phyloP scores from a whole-genome alignment of 2,888 invertebrate genomes.

The Xylota segnis region DNA sequence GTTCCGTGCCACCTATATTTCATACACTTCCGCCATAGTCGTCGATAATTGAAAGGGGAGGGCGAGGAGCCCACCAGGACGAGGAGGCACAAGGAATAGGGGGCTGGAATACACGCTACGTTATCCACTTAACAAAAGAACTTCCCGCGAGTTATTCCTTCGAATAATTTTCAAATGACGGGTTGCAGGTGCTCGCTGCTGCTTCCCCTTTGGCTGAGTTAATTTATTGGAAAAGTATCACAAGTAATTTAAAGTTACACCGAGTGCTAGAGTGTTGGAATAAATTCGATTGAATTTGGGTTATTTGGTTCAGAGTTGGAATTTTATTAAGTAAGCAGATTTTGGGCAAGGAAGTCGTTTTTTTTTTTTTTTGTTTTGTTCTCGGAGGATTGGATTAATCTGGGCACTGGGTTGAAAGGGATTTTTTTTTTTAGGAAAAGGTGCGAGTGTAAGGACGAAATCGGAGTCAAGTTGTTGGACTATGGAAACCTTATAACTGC shows the following conservation, averaged over 20 bases:
- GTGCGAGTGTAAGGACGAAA: no score
- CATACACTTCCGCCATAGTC: conserved; percentile 64
- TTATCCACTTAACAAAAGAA: conserved; percentile 74
- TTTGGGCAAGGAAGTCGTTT: not conserved
- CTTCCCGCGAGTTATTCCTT: conserved; percentile 71
- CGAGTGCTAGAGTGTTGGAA: conserved; percentile 65
- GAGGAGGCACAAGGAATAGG: conserved; percentile 17
- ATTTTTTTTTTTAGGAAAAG: not conserved
- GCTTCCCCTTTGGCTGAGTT: conserved; percentile 40
- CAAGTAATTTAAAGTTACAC: conserved; percentile 76
- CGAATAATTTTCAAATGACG: conserved; percentile 73
- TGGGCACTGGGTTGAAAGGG: not conserved
- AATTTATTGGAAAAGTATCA: conserved; percentile 77
- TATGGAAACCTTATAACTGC: no score
- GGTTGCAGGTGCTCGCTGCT: conserved; percentile 68
- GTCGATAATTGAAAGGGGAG: conserved; percentile 70
- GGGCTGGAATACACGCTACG: conserved; percentile 54
- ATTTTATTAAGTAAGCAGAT: conserved; percentile 46
- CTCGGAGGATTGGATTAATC: not conserved
- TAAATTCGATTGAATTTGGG: conserved; percentile 74
- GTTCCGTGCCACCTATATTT: conserved; percentile 69
- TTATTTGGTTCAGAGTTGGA: conserved; percentile 53
- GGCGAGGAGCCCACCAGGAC: no score
- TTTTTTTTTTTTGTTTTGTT: not conserved
- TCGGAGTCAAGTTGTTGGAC: no score